Conservation (phyloP, 2,797 vertebrate genomes). For the Luscinia luscinia region DNA sequence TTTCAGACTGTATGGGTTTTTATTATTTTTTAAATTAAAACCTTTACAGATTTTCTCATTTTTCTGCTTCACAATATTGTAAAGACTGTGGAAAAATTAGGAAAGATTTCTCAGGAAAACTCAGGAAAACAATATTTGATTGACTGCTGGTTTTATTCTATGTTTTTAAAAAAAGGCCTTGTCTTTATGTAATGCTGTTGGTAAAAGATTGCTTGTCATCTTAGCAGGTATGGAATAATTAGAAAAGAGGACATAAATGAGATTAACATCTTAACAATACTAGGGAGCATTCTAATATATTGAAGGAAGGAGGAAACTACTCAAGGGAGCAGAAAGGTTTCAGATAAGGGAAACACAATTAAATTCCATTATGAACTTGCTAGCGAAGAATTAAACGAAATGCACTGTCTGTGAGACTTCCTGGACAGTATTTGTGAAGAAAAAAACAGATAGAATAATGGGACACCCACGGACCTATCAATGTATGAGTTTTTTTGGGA, state of each 20-base stretch:
- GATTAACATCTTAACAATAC: slow-evolving; percentile 17
- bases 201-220: slow-evolving; percentile 44
- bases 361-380: slow-evolving; percentile 55
- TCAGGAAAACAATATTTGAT: slow-evolving; percentile 49
- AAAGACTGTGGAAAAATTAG: neutral
- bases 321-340: slow-evolving; percentile 36
- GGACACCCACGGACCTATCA: neutral
- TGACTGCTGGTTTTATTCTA: slow-evolving; percentile 62
- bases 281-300: slow-evolving; percentile 37
- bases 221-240: slow-evolving; percentile 61
- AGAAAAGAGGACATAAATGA: slow-evolving; percentile 55
- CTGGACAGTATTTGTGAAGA: neutral
- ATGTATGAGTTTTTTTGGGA: rapidly evolving
- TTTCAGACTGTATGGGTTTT: neutral
- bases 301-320: slow-evolving; percentile 5
- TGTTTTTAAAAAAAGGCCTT: neutral
- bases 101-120: slow-evolving; percentile 30
- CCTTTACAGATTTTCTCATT: neutral
- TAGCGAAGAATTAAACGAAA: slow-evolving; percentile 1
- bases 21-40: neutral
- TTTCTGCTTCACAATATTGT: slow-evolving; percentile 15
- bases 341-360: slow-evolving; percentile 61
- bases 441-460: neutral
- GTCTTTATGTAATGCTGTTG: slow-evolving; percentile 34
- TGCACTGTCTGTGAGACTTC: slow-evolving; percentile 38